Evolutionary conservation across 2,113 vertebrate genomes (phyloP), one percentile per base, ranked within the genome.

Genomic region (Passer domesticus): DNA sequence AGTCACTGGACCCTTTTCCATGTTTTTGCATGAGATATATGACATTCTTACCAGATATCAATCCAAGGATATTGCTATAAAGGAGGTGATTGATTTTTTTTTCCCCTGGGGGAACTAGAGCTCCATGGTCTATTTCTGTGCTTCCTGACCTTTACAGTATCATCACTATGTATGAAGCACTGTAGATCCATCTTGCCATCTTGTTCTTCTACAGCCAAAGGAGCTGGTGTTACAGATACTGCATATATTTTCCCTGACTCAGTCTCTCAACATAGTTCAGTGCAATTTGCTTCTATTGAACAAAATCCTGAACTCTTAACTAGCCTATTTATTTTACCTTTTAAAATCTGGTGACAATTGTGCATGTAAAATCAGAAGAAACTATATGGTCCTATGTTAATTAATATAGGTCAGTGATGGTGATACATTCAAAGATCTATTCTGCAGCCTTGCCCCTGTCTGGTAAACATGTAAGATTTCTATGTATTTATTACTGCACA

Each of bases 81-180:
- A 88, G 7, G 18, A 23, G 43, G 33, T 62, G 80, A 93, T 53
- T 62, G 67, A 69, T 41, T 77, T 73, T 59, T 59, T 56, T 68
- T 74, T 21, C 7, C n/a, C 30, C 82, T 52, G 60, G 27, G 78
- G 39, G 9, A 83, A 41, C 23, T 62, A 43, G 41, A 91, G 35
- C n/a, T 58, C 37, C 27, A 4, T 69, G 55, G 70, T 82, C 9
- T 19, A 60, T 77, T 68, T 82, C 58, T 76, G 50, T 76, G 55
- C 52, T 95, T 91, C 64, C 33, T 70, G 63, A 93, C 72, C 82
- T 94, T 95, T 94, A 67, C 55, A 33, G 5, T 69, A 72, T 76
- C 75, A 86, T 84, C 74, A 84, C 74, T 89, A 9, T 81, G 56
- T 87, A 74, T 63, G 82, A 94, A 85, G 20, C 39, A 37, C 67